Evolutionary conservation across 2,888 invertebrate species (phyloP), one percentile per base, ranked within the genome.

Genomic region (Oligia fasciuncula): DNA sequence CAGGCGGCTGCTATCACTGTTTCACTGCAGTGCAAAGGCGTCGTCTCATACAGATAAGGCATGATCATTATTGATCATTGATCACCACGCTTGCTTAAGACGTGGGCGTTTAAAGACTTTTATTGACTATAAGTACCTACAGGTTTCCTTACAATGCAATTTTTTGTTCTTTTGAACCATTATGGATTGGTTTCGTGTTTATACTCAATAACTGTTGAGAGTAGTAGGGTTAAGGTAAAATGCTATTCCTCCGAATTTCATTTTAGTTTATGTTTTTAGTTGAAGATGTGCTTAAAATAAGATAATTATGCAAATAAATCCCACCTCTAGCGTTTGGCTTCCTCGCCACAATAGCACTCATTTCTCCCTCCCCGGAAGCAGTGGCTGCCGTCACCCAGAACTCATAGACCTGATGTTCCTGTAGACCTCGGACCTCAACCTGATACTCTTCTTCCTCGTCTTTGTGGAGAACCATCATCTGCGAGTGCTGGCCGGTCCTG

Each of bases 301-400:
- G 49, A 35, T 13, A 49, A 46, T 11, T 19, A 40, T 40, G 23
- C 8, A 29, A 35, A 70, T 54, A n/a, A 54, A 62, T 14, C 65
- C 82, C 86, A 98, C 98, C 98, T 97, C 98, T 97, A 9, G 97
- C 97, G 87, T 97, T 98, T 49, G 98, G 98, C 86, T 98, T 97
- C 92, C 98, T 98, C 0, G 98, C 97, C 9, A 98, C 97, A 83
- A 98, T 97, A n/a, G 98, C 97, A 83, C 98, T 98, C 90, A 98
- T 97, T 92, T 98, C 98, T 0, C 98, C 98, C 84, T 97, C 97
- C 0, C 97, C 97, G 0, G 95, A 93, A 0, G 97, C 97, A 0
- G 98, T 98, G 79, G 98, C 98, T 0, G 98, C 98, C 4, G 98
- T 98, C 67, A 99, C 98, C 98, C 98, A 98, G 95, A 99, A 98